Percentiles rank a stretch among this genome's conserved stretches.
phyloP scores from a whole-genome alignment of 2,888 invertebrate species.

The Pseudococcus longispinus region DNA sequence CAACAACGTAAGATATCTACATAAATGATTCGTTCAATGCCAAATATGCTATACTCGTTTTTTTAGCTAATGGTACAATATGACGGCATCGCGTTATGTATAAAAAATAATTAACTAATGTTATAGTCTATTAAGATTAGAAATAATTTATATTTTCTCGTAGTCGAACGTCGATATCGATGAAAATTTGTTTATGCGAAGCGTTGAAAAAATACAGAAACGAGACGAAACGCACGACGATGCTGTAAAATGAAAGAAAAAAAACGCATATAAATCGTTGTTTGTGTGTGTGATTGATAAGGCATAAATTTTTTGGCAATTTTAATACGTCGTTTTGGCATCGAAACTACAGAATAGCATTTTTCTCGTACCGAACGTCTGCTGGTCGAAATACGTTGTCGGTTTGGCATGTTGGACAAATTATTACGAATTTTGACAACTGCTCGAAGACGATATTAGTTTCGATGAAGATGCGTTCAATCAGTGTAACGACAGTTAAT shows the following conservation, averaged over 20 bases:
- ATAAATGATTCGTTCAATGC: slow-evolving; percentile 22
- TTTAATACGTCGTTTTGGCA: slow-evolving; percentile 41
- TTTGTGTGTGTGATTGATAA: slow-evolving; percentile 45
- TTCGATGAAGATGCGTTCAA: slow-evolving; percentile 13
- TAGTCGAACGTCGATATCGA: background rate
- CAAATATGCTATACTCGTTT: background rate
- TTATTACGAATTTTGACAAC: slow-evolving; percentile 36
- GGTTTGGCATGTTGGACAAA: slow-evolving; percentile 36
- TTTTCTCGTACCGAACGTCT: background rate
- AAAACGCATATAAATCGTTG: background rate
- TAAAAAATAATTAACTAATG: slow-evolving; percentile 28
- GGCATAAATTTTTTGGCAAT: slow-evolving; percentile 44
- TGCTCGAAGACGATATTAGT: background rate
- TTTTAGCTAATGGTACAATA: slow-evolving; percentile 10
- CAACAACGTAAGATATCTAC: background rate
- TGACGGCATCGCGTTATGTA: slow-evolving; percentile 18
- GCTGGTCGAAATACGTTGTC: background rate
- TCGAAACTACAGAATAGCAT: background rate
- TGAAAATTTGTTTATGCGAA: slow-evolving; percentile 19
- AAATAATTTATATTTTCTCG: slow-evolving; percentile 1
- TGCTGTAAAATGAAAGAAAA: too few relatives aligned
- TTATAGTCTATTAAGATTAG: background rate
- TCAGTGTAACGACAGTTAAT: slow-evolving; percentile 12
- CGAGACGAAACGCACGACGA: background rate
- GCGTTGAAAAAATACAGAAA: slow-evolving; percentile 3